Conservation (phyloP, 2,888 invertebrate species). For the Amphipoea lucens region DNA sequence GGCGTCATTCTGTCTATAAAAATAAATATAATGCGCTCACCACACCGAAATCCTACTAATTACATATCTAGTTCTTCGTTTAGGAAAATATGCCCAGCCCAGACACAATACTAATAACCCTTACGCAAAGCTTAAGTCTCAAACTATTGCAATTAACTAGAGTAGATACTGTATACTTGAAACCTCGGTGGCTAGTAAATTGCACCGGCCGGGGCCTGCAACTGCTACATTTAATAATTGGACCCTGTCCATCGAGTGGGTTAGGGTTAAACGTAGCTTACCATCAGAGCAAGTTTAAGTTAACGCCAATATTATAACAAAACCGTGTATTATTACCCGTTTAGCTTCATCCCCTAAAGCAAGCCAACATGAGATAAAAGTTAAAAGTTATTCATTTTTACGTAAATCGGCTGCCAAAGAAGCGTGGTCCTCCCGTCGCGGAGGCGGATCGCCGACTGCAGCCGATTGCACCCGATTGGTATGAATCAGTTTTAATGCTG, state of each 20-base stretch:
- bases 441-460: conserved; percentile 41
- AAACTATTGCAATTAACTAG: not conserved
- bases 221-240: conserved; percentile 3
- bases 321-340: not conserved
- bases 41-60: not conserved
- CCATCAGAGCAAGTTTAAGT: not conserved
- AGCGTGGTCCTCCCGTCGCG: conserved; percentile 10
- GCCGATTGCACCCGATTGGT: conserved; percentile 13
- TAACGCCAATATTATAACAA: not conserved
- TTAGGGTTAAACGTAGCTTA: conserved; percentile 1
- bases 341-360: not conserved
- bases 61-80: not conserved
- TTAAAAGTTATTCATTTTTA: conserved; percentile 43
- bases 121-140: not conserved
- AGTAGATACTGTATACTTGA: not conserved
- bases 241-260: not conserved
- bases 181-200: not conserved
- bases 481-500: conserved; percentile 10
- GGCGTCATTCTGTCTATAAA: conserved; percentile 5
- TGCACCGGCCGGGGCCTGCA: not conserved
- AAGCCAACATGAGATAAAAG: not conserved
- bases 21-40: not conserved
- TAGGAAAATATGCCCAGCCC: not conserved
- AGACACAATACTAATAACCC: not conserved
- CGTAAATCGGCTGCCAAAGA: conserved; percentile 18